These are phyloP conservation scores for Sparidentex hasta DNA, from an alignment of 2,797 vertebrate species.

Conservation along the genomic window DNA sequence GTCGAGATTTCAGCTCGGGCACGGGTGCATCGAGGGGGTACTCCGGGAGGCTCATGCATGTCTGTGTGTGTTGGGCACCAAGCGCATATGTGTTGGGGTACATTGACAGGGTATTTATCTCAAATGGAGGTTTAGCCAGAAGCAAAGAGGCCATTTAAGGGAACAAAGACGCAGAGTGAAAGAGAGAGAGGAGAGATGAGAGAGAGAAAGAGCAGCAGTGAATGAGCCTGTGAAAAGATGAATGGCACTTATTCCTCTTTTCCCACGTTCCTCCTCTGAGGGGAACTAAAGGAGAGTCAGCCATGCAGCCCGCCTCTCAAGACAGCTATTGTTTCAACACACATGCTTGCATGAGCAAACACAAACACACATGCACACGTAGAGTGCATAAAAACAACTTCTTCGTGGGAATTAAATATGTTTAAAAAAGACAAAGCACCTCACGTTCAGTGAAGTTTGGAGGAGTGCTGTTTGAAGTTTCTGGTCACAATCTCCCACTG, in stretches of 20 bases:
- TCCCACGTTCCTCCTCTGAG: constrained; percentile 83
- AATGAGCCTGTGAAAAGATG: constrained; percentile 82
- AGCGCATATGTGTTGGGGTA: constrained; percentile 70
- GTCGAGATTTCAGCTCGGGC: constrained; percentile 8
- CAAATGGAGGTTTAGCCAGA: constrained; percentile 75
- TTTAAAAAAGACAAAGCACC: constrained; percentile 29
- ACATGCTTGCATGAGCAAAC: constrained; percentile 69
- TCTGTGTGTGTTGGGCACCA: constrained; percentile 52
- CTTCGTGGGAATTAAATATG: constrained; percentile 36
- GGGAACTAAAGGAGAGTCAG: constrained; percentile 79
- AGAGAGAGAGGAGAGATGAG: constrained; percentile 69
- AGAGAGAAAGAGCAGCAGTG: constrained; percentile 71
- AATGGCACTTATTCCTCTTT: constrained; percentile 87
- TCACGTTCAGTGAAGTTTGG: constrained; percentile 20
- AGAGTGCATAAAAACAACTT: constrained; percentile 7
- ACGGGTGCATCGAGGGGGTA: constrained; percentile 14
- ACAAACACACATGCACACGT: constrained; percentile 35
- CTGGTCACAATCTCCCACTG: constrained; percentile 50
- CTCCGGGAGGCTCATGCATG: constrained; percentile 39
- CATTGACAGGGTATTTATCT: constrained; percentile 71
- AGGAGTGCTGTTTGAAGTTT: constrained; percentile 50
- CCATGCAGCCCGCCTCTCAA: constrained; percentile 80
- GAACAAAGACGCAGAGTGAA: constrained; percentile 81
- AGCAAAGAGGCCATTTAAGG: constrained; percentile 82
- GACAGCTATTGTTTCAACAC: constrained; percentile 76